phyloP scores from a whole-genome alignment of 2,888 invertebrate genomes.

The Dicycla oo region DNA sequence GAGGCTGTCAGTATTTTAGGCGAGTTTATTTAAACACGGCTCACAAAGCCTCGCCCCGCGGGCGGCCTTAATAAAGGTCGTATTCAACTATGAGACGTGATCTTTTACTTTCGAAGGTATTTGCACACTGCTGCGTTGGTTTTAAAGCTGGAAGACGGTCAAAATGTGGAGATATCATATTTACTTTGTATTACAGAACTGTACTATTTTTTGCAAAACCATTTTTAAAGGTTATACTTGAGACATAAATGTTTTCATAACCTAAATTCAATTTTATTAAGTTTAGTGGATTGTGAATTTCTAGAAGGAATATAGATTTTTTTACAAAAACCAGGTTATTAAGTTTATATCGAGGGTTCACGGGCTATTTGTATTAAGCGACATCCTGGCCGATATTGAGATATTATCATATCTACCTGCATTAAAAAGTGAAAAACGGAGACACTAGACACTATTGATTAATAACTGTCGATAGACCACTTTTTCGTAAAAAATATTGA shows the following conservation, averaged over 20 bases:
- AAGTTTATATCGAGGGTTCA: too few species aligned
- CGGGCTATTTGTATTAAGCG: too few species aligned
- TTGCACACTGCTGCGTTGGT: conserved; percentile 35
- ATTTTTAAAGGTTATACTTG: neutral
- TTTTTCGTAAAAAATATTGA: too few species aligned
- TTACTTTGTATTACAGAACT: conserved; percentile 13
- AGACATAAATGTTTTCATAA: neutral
- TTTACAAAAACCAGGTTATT: neutral
- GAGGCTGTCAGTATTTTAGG: conserved; percentile 57
- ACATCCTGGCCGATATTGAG: too few species aligned
- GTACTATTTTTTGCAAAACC: neutral
- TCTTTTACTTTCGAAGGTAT: conserved; percentile 58
- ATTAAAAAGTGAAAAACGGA: too few species aligned
- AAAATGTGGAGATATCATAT: conserved; percentile 22
- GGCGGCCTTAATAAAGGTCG: conserved; percentile 64
- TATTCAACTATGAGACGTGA: conserved; percentile 64
- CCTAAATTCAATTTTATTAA: neutral
- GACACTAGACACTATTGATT: too few species aligned
- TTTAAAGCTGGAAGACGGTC: neutral
- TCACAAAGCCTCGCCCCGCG: conserved; percentile 56
- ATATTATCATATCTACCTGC: too few species aligned
- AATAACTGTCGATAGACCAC: too few species aligned
- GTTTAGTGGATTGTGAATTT: neutral
- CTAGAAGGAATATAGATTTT: neutral
- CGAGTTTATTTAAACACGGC: conserved; percentile 60